These are phyloP conservation scores for Stichodactyla mertensii DNA, from an alignment of 64 coral and sea anemone species.

Conservation along the genomic window DNA sequence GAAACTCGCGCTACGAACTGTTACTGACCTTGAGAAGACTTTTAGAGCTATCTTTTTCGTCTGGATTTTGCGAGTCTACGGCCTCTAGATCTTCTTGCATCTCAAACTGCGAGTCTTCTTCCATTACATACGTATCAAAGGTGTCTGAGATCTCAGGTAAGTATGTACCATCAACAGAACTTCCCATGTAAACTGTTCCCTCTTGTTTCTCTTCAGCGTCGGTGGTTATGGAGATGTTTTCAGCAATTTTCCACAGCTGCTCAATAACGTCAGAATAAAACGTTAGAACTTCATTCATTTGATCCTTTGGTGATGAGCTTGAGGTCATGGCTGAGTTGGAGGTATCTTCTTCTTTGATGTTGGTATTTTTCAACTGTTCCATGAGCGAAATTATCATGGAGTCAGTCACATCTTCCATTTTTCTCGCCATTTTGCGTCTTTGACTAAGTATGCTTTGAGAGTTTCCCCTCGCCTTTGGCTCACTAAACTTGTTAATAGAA, in stretches of 20 bases:
- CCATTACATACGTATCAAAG: conserved; percentile 16
- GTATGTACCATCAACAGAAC: conserved; percentile 18
- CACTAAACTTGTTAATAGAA: too few relatives aligned
- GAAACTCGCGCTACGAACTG: neutral
- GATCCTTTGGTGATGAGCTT: neutral
- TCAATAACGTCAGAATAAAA: neutral
- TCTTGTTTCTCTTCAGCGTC: conserved; percentile 1
- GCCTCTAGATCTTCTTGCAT: conserved; percentile 29
- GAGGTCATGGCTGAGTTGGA: too few relatives aligned
- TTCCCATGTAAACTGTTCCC: conserved; percentile 13
- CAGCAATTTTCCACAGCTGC: conserved; percentile 27
- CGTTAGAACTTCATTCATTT: neutral
- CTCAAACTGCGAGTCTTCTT: conserved; percentile 21
- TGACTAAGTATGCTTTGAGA: too few relatives aligned
- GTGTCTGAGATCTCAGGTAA: conserved; percentile 4
- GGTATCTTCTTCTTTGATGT: neutral
- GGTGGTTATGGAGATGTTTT: conserved; percentile 7
- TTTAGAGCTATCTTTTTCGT: too few relatives aligned
- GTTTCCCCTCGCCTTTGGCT: too few relatives aligned
- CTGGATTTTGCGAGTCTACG: neutral
- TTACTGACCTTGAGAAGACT: conserved; percentile 8
- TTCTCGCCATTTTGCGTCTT: neutral
- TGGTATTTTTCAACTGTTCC: neutral
- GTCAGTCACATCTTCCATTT: neutral
- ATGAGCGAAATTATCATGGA: conserved; percentile 17